phyloP scores from a whole-genome alignment of 2,113 vertebrate genomes.

The Pyrgilauda ruficollis region DNA sequence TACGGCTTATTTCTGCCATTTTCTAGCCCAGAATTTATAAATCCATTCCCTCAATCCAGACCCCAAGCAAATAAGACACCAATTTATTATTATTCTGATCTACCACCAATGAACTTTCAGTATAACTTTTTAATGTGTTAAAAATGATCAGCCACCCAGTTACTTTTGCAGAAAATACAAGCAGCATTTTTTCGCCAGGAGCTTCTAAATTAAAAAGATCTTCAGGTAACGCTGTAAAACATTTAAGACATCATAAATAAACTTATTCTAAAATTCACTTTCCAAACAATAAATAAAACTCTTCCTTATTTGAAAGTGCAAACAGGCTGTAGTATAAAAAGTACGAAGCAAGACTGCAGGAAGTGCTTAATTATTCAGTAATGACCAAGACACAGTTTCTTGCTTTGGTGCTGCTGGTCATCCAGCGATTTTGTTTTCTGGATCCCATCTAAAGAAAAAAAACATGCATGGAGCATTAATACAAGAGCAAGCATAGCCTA shows the following conservation, averaged over 20 bases:
- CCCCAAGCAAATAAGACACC: background rate
- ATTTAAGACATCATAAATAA: conserved; percentile 61
- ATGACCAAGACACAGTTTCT: conserved; percentile 72
- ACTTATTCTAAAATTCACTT: conserved; percentile 42
- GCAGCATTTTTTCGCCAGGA: conserved; percentile 18
- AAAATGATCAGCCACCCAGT: background rate
- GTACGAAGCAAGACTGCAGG: background rate
- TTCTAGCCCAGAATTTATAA: background rate
- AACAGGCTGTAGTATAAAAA: conserved; percentile 58
- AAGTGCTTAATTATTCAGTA: conserved; percentile 18
- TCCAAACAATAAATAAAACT: conserved; percentile 59
- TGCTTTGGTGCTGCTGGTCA: conserved; percentile 70
- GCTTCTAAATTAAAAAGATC: conserved; percentile 43
- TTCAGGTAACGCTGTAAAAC: conserved; percentile 16
- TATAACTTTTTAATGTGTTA: background rate
- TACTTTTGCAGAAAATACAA: conserved; percentile 38
- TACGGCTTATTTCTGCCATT: background rate
- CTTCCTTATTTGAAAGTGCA: conserved; percentile 49
- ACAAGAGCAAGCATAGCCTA: background rate
- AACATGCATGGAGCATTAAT: background rate
- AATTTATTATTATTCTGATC: background rate
- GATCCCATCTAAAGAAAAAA: conserved; percentile 63
- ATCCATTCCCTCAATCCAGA: background rate
- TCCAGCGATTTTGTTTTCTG: conserved; percentile 30
- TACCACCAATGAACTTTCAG: background rate